Evolutionary conservation across 2,888 invertebrate species (phyloP).

Genomic region (Perizoma affinitatum): DNA sequence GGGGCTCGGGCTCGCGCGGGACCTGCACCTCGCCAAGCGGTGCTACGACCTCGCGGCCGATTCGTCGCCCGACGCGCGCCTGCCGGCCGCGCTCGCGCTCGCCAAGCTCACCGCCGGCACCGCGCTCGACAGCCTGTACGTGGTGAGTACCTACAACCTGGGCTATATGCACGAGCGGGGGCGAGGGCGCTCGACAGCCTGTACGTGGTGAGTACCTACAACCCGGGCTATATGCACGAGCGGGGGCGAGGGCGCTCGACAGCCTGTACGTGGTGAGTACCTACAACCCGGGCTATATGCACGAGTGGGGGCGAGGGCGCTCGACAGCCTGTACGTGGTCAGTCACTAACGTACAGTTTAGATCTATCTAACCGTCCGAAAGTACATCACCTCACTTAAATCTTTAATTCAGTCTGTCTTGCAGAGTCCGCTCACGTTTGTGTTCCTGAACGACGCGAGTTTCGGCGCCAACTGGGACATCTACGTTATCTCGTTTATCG

Average conservation of each 20-base stretch:
- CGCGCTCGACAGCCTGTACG: constrained; percentile 12
- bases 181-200: constrained; percentile 83
- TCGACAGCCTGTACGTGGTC: constrained; percentile 17
- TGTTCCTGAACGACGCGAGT: constrained; percentile 87
- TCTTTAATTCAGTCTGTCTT: constrained; percentile 62
- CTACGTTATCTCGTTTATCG: constrained; percentile 93
- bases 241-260: neutral
- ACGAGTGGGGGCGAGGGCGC: constrained; percentile 96
- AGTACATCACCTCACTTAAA: constrained; percentile 27
- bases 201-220: constrained; percentile 16
- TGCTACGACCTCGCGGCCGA: constrained; percentile 94
- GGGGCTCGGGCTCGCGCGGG: constrained; percentile 94
- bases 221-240: no score
- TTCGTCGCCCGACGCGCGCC: constrained; percentile 95
- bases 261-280: neutral
- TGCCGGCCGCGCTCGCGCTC: constrained; percentile 96
- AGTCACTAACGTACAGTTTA: neutral
- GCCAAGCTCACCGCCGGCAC: constrained; percentile 87
- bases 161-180: constrained; percentile 99
- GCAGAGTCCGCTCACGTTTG: constrained; percentile 86
- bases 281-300: constrained; percentile 95
- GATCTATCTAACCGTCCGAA: neutral
- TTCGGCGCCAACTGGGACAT: constrained; percentile 97
- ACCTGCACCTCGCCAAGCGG: constrained; percentile 98
- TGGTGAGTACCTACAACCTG: constrained; percentile 64